Percentiles rank a stretch among this genome's conserved stretches.
These are phyloP conservation scores for Urocynchramus pylzowi DNA, from an alignment of 2,113 vertebrate species.

Conservation along the genomic window DNA sequence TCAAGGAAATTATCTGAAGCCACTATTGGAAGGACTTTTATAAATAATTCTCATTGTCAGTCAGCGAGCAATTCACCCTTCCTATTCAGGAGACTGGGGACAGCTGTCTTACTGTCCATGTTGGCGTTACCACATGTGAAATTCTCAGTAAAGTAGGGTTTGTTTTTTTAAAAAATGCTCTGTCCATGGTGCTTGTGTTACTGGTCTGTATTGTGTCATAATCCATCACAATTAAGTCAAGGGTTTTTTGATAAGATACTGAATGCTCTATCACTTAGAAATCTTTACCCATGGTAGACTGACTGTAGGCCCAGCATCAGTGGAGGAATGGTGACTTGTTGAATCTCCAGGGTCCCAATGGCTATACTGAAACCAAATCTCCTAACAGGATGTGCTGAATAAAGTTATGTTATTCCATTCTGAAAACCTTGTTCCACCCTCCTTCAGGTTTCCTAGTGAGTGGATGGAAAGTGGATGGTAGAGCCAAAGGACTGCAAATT, in stretches of 20 bases:
- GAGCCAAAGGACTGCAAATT: not conserved
- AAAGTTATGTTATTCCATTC: not conserved
- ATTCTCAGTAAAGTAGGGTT: not conserved
- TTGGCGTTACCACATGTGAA: not conserved
- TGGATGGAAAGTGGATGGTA: not conserved
- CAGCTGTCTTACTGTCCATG: not conserved
- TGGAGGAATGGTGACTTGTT: not conserved
- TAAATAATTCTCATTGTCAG: not conserved
- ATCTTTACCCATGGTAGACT: not conserved
- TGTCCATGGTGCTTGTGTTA: not conserved
- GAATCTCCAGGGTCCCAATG: not conserved
- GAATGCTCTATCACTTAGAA: not conserved
- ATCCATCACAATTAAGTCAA: not conserved
- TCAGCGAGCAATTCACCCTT: not conserved
- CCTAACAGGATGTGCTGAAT: not conserved
- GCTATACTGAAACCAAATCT: not conserved
- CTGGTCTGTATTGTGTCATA: not conserved
- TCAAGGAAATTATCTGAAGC: not conserved
- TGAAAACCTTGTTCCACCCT: not conserved
- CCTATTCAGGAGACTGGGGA: not conserved
- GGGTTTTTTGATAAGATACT: not conserved
- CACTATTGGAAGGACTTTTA: not conserved
- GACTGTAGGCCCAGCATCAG: not conserved
- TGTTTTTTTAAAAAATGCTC: not conserved
- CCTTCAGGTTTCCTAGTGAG: not conserved